phyloP scores from a whole-genome alignment of 2,113 vertebrate genomes.

The Malurus alboscapulatus region DNA sequence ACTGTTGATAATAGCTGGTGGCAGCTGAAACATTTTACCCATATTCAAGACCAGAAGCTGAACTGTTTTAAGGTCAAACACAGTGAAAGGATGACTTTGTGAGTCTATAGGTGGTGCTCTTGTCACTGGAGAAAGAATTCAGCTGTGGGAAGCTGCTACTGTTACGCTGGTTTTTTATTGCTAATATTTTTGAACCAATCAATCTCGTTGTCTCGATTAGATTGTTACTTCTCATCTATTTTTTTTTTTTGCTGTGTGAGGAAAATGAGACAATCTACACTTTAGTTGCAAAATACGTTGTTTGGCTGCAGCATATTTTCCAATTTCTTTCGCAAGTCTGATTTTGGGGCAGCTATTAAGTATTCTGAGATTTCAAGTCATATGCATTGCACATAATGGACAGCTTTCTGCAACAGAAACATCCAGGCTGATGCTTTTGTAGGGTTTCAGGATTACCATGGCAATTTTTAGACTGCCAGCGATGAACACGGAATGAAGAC shows the following conservation, averaged over 20 bases:
- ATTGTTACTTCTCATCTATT: not conserved
- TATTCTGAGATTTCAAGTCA: not conserved
- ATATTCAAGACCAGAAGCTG: not conserved
- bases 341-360: not conserved
- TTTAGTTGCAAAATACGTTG: not conserved
- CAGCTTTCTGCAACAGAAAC: not conserved
- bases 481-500: not conserved
- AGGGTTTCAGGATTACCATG: not conserved
- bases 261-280: not conserved
- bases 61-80: not conserved
- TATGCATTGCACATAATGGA: not conserved
- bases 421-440: not conserved
- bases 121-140: slow-evolving; percentile 27
- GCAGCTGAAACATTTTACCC: not conserved
- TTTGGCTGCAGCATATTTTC: not conserved
- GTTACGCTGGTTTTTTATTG: not conserved
- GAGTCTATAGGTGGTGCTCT: slow-evolving; percentile 60
- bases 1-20: not conserved
- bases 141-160: not conserved
- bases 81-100: not conserved
- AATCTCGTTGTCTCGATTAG: not conserved
- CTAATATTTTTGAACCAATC: not conserved
- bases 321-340: not conserved
- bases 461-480: not conserved
- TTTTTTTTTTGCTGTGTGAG: not conserved